Percentiles rank a stretch among this genome's conserved stretches.
phyloP scores from a whole-genome alignment of 2,888 invertebrate genomes.

The Stramonita haemastoma region DNA sequence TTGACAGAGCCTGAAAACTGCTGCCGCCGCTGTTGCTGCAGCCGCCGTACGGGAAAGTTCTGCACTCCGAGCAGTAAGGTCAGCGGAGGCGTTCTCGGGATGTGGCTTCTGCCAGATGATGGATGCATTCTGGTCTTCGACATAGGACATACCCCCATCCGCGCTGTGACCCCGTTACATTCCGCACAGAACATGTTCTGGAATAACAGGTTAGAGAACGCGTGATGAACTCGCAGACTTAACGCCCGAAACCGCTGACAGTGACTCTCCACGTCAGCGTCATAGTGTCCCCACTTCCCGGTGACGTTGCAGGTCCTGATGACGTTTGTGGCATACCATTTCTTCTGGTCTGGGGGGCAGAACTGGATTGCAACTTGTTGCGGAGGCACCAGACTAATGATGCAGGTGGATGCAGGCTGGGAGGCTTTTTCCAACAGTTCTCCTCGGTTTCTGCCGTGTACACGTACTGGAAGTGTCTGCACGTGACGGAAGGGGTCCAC shows the following conservation, averaged over 20 bases:
- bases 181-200: conserved; percentile 18
- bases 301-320: conserved; percentile 4
- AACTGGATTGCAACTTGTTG: no score
- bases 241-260: neutral
- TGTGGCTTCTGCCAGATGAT: neutral
- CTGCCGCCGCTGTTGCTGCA: neutral
- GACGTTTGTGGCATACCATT: neutral
- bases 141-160: neutral
- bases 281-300: neutral
- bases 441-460: neutral
- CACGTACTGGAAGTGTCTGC: neutral
- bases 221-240: neutral
- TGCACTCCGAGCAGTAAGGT: neutral
- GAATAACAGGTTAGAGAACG: neutral
- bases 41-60: neutral
- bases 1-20: no score
- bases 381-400: neutral
- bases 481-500: neutral
- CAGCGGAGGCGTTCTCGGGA: neutral
- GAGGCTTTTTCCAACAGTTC: neutral
- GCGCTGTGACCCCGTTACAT: neutral
- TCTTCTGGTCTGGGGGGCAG: no score
- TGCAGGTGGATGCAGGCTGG: neutral
- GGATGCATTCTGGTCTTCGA: neutral
- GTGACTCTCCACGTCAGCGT: neutral